These are phyloP conservation scores for Pygmarrhopalites habei DNA, from an alignment of 1,140 invertebrate genomes.

Conservation along the genomic window DNA sequence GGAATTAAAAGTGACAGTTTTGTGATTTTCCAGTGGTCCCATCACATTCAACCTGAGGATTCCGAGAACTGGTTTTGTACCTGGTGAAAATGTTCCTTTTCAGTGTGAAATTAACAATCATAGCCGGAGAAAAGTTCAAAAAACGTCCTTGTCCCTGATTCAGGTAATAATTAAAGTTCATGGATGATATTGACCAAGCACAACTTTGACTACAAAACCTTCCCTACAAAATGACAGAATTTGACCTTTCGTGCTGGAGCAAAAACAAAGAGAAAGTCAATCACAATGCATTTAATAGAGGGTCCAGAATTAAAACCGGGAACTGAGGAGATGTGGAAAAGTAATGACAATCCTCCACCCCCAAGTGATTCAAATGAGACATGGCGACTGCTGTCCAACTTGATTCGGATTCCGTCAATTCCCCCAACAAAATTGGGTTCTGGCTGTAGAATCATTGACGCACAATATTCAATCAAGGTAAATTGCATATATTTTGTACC, in stretches of 20 bases:
- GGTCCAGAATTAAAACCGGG: too few relatives aligned
- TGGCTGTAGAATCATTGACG: constrained; percentile 6
- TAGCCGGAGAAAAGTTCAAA: background rate
- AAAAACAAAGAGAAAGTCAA: background rate
- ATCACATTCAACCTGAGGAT: background rate
- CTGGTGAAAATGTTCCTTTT: background rate
- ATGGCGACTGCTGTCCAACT: background rate
- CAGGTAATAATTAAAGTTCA: background rate
- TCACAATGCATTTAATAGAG: background rate
- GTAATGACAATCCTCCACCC: background rate
- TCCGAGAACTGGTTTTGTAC: background rate
- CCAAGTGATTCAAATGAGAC: constrained; percentile 9
- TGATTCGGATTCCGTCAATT: constrained; percentile 12
- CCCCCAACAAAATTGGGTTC: constrained; percentile 16
- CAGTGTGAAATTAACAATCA: background rate
- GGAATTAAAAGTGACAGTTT: too few relatives aligned
- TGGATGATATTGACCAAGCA: background rate
- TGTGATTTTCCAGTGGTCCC: background rate
- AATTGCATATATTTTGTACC: background rate
- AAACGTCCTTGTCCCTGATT: background rate
- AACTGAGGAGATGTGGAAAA: background rate
- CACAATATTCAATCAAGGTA: constrained; percentile 12
- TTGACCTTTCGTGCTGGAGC: background rate
- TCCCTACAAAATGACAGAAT: background rate
- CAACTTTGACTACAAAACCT: background rate